A percentile compares a stretch with the other conserved stretches of the same genome.
These are phyloP conservation scores for Callyntrura guangdongensis DNA, from an alignment of 2,888 invertebrate species.

Conservation along the genomic window DNA sequence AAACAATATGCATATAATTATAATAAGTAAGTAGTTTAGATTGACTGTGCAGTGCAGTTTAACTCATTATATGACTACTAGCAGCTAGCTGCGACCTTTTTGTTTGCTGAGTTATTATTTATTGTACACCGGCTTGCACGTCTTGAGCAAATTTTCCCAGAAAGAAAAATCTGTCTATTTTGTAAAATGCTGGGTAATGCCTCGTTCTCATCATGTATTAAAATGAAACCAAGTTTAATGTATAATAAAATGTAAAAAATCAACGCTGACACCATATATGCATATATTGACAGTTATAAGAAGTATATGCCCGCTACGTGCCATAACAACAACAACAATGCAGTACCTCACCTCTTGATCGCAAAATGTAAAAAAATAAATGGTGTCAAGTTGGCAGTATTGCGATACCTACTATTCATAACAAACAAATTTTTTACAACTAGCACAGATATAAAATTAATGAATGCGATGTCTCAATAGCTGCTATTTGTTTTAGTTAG, in stretches of 20 bases:
- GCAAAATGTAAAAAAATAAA: background rate
- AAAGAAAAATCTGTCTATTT: background rate
- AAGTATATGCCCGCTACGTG: background rate
- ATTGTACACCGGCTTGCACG: background rate
- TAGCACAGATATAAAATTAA: background rate
- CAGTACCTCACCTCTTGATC: background rate
- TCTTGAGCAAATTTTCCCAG: constrained; percentile 9
- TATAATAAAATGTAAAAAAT: background rate
- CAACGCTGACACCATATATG: background rate
- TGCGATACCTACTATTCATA: background rate
- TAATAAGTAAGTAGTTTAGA: background rate
- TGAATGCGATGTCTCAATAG: background rate
- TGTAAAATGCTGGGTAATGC: background rate
- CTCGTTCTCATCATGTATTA: background rate
- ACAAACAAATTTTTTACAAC: constrained; percentile 18
- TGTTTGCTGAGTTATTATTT: background rate
- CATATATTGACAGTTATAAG: background rate
- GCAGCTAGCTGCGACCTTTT: too few relatives aligned
- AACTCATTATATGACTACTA: background rate
- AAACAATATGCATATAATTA: background rate
- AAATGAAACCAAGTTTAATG: background rate
- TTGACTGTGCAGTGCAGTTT: background rate
- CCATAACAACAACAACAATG: background rate
- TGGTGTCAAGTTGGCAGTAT: background rate
- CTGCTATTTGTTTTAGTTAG: constrained; percentile 8